Evolutionary conservation across 1,140 invertebrate genomes (phyloP).

Genomic region (Drosophila pallidifrons): DNA sequence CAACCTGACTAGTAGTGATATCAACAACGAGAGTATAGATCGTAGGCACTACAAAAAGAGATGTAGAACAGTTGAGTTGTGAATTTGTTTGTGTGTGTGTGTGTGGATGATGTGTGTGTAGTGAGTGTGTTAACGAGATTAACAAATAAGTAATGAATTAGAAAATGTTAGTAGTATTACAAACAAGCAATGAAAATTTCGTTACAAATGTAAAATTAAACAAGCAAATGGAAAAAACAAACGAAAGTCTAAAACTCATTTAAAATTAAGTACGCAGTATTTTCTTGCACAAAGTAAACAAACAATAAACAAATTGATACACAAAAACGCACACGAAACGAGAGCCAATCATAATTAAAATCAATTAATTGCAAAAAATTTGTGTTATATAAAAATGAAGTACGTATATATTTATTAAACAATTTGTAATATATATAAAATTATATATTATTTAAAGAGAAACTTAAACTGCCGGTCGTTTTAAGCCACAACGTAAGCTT

Average conservation of each 20-base stretch:
- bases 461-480: conserved; percentile 45
- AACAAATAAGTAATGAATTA: conserved; percentile 2
- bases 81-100: conserved; percentile 2
- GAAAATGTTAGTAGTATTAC: background rate
- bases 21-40: conserved; percentile 19
- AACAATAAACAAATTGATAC: conserved; percentile 40
- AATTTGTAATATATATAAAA: conserved; percentile 52
- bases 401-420: conserved; percentile 62
- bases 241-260: conserved; percentile 32
- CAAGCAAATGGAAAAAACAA: background rate
- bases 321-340: conserved; percentile 51
- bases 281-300: conserved; percentile 62
- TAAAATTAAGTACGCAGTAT: conserved; percentile 56
- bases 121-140: background rate
- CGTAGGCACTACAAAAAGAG: conserved; percentile 2
- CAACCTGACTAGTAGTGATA: conserved; percentile 27
- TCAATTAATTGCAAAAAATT: conserved; percentile 52
- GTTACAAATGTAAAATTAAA: background rate
- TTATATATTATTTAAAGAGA: conserved; percentile 52
- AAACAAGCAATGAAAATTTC: conserved; percentile 3
- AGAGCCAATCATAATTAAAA: conserved; percentile 54
- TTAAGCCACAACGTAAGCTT: conserved; percentile 48
- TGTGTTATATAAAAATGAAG: conserved; percentile 55
- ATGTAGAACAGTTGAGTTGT: conserved; percentile 5
- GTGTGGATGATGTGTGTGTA: conserved; percentile 11